Evolutionary conservation across 2,888 invertebrate genomes (phyloP).

Genomic region (Neelides folsomi): DNA sequence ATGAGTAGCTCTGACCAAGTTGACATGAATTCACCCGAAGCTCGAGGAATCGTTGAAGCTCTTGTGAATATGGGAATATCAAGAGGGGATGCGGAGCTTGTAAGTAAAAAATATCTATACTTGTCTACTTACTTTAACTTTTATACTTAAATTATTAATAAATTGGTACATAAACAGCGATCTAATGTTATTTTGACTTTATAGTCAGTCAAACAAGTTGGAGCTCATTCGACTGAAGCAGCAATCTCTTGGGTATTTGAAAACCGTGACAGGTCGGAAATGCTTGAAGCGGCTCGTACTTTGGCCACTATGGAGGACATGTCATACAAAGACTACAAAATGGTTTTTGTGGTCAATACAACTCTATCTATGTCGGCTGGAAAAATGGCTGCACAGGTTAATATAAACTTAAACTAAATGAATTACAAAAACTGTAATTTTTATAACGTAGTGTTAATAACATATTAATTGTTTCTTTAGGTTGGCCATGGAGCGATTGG

Average conservation of each 20-base stretch:
- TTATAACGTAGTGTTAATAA: neutral
- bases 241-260: conserved; percentile 33
- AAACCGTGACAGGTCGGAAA: conserved; percentile 25
- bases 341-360: conserved; percentile 32
- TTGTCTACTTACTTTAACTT: no score
- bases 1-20: conserved; percentile 13
- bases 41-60: conserved; percentile 27
- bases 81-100: conserved; percentile 26
- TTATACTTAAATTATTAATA: no score
- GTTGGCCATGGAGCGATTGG: conserved; percentile 30
- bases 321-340: conserved; percentile 29
- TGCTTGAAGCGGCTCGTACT: conserved; percentile 10
- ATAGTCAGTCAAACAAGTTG: conserved; percentile 32
- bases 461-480: conserved; percentile 6
- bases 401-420: neutral
- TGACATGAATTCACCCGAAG: conserved; percentile 23
- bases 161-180: no score
- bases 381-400: conserved; percentile 33
- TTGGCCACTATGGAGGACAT: conserved; percentile 14
- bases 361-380: conserved; percentile 32
- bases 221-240: conserved; percentile 31
- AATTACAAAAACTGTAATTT: neutral
- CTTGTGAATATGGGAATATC: conserved; percentile 30
- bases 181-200: neutral
- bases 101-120: no score